Base-by-base conservation (phyloP, 1,140 invertebrate genomes). In the Macrotrachela quadricornifera region DNA sequence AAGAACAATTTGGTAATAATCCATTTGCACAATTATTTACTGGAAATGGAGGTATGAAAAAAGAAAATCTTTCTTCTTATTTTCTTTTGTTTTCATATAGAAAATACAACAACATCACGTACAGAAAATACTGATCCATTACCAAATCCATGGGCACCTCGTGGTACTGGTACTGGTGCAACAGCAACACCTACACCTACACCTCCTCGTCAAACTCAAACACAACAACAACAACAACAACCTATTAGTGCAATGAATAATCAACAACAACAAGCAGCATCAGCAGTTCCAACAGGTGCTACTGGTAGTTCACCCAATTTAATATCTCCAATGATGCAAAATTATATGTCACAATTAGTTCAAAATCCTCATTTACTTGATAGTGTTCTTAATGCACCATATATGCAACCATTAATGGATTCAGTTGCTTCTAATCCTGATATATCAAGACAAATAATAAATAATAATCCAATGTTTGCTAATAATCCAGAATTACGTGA, bases 121-220 rank as follows among this genome's bases (percentile, higher is more conserved):
- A 79, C 82, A 46, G 88, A 94, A 68, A 96, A 96, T 70, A 77
- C 85, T 47, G 84, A 92, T 62, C 91, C 92, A 0, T 70, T 97
- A 45, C 91, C 92, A 13, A 97, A 97, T 74, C 91, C 92, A 3
- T 97, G 92, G 92, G 76, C 64, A 11, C 60, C 62, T n/a, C 41
- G 56, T 30, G 21, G 21, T 30, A 30, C 21, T 30, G 21, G 21
- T 30, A 30, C 21, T 4, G 8, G 3, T 30, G 21, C 21, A n/a
- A n/a, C n/a, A n/a, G n/a, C n/a, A n/a, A n/a, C n/a, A n/a, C n/a
- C n/a, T n/a, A n/a, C n/a, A n/a, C n/a, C n/a, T 30, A 8, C 21
- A 30, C 21, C 21, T 4, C 21, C 21, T 2, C 21, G 21, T 30
- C 21, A 30, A 30, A 30, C 21, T 2, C 21, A n/a, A n/a, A n/a